Evolutionary conservation across 2,888 invertebrate genomes (phyloP).

Genomic region (Nyleta sp.): DNA sequence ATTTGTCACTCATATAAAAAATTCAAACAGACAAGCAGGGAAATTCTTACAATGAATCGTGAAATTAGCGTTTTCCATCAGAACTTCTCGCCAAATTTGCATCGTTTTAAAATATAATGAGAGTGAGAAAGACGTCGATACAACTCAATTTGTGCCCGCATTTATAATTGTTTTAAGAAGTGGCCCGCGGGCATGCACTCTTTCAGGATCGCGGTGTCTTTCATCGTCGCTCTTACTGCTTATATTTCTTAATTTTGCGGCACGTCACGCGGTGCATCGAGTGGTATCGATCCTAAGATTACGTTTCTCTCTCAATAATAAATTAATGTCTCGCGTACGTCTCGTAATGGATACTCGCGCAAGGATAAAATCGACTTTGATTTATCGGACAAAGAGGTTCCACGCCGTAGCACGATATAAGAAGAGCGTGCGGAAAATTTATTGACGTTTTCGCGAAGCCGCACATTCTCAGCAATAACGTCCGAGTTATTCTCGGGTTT

Average conservation of each 20-base stretch:
- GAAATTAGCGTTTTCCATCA: too few relatives aligned
- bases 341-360: constrained; percentile 74
- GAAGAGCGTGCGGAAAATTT: constrained; percentile 69
- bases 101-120: too few relatives aligned
- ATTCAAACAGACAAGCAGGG: too few relatives aligned
- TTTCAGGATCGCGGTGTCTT: constrained; percentile 27
- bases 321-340: constrained; percentile 74
- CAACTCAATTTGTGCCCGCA: constrained; percentile 27
- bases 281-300: constrained; percentile 66
- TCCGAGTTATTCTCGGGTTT: constrained; percentile 52
- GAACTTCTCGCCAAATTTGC: too few relatives aligned
- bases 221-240: constrained; percentile 22
- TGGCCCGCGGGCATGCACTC: not conserved
- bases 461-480: constrained; percentile 46
- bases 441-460: constrained; percentile 70
- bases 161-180: constrained; percentile 38
- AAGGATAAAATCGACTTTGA: constrained; percentile 77
- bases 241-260: constrained; percentile 56
- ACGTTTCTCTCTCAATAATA: constrained; percentile 70
- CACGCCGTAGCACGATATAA: constrained; percentile 64
- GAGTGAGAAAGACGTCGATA: constrained; percentile 3
- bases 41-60: too few relatives aligned
- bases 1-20: too few relatives aligned
- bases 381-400: constrained; percentile 73
- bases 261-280: constrained; percentile 47